Conservation (phyloP, 2,113 vertebrate genomes). For the Smithornis capensis region DNA sequence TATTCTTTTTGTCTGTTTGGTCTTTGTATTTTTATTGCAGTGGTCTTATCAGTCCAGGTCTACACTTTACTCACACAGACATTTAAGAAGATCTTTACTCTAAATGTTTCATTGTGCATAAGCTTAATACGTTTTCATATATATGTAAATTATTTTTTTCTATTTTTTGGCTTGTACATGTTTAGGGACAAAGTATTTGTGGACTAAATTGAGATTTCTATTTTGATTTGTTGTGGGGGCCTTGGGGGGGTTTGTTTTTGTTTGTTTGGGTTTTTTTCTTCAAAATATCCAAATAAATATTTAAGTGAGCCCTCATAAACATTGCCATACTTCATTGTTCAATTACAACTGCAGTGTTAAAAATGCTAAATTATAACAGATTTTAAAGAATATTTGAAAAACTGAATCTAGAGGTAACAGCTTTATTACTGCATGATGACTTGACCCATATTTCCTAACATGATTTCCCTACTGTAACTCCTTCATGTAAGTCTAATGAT, state of each 20-base stretch:
- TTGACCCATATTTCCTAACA: conserved; percentile 78
- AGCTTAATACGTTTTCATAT: neutral
- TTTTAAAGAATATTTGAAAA: conserved; percentile 50
- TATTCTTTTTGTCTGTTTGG: neutral
- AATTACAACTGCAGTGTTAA: neutral
- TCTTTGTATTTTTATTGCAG: neutral
- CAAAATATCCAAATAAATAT: neutral
- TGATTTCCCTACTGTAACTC: conserved; percentile 80
- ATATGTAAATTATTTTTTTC: neutral
- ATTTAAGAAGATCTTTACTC: neutral
- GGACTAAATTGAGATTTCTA: neutral
- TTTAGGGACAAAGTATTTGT: neutral
- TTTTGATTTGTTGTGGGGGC: neutral
- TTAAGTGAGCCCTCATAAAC: neutral
- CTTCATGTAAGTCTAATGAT: conserved; percentile 80
- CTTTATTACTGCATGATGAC: conserved; percentile 72
- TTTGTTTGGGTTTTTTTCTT: neutral
- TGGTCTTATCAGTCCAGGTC: neutral
- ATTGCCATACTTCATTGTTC: neutral
- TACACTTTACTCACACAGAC: neutral
- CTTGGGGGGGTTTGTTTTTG: accelerated
- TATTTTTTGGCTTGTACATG: neutral
- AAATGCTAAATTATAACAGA: neutral
- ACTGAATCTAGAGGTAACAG: conserved; percentile 62
- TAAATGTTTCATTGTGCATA: neutral